Evolutionary conservation across 1,140 invertebrate species (phyloP).

Genomic region (Drosophila pandora): DNA sequence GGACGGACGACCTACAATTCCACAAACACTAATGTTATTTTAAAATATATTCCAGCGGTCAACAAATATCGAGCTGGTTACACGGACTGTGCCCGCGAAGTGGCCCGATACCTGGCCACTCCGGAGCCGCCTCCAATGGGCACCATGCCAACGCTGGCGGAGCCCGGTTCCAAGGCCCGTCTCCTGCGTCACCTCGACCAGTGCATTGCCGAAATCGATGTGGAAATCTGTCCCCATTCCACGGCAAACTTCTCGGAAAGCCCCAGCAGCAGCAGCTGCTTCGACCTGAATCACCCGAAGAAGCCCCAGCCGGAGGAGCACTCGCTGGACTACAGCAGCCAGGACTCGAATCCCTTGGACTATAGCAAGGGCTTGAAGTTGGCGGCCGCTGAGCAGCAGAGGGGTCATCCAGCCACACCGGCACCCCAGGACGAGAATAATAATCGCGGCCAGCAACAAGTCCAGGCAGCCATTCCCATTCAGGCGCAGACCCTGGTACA

Average conservation of each 20-base stretch:
- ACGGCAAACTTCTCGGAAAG: conserved; percentile 69
- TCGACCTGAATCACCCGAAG: conserved; percentile 54
- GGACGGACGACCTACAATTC: too few species aligned
- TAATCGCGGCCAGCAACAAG: conserved; percentile 64
- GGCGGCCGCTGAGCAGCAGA: conserved; percentile 48
- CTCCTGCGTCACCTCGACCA: conserved; percentile 89
- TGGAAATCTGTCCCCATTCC: conserved; percentile 86
- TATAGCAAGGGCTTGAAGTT: conserved; percentile 77
- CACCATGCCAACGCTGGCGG: conserved; percentile 87
- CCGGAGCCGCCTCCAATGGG: conserved; percentile 86
- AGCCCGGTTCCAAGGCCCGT: conserved; percentile 88
- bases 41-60: conserved; percentile 83
- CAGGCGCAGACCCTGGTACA: conserved; percentile 28
- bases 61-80: conserved; percentile 89
- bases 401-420: conserved; percentile 36
- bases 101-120: conserved; percentile 87
- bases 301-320: conserved; percentile 70
- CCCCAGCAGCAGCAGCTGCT: conserved; percentile 73
- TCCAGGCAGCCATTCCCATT: conserved; percentile 28
- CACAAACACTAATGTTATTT: background rate
- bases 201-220: conserved; percentile 89
- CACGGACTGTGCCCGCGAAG: conserved; percentile 91
- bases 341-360: conserved; percentile 82
- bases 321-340: conserved; percentile 80
- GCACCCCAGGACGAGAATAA: conserved; percentile 75